Conservation (phyloP, 2,888 invertebrate genomes). For the Drosophila falleni region DNA sequence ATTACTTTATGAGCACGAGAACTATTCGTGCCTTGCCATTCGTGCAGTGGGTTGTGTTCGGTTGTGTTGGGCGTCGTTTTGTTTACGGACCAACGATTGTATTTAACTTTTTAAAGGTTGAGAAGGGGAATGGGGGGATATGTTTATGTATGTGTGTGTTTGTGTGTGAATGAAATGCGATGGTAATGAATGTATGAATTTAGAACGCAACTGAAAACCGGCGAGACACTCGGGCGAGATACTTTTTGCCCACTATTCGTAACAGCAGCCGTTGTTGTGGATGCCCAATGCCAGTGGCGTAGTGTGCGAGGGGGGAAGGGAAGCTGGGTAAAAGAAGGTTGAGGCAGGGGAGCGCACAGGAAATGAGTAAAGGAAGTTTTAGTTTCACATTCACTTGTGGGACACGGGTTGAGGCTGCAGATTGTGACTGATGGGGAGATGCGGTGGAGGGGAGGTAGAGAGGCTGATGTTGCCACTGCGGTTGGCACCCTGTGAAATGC, state of each 20-base stretch:
- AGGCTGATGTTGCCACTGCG: conserved; percentile 69
- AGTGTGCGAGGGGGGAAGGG: not conserved
- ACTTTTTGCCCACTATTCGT: conserved; percentile 73
- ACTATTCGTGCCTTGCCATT: conserved; percentile 5
- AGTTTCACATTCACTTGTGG: conserved; percentile 73
- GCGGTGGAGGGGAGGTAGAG: conserved; percentile 5
- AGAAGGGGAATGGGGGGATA: not conserved
- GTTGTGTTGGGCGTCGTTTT: conserved; percentile 52
- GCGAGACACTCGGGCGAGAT: conserved; percentile 78
- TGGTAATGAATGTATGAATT: conserved; percentile 83
- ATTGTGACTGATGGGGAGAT: conserved; percentile 3
- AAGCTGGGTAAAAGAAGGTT: not conserved
- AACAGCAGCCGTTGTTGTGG: conserved; percentile 23
- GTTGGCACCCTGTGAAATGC: conserved; percentile 57
- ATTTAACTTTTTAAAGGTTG: conserved; percentile 68
- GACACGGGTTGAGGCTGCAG: conserved; percentile 8
- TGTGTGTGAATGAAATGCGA: conserved; percentile 68
- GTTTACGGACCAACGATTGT: conserved; percentile 79
- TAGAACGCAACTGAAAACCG: conserved; percentile 80
- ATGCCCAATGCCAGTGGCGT: conserved; percentile 13
- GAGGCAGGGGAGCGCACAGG: conserved; percentile 52
- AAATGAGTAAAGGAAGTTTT: conserved; percentile 83
- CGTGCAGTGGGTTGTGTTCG: not conserved
- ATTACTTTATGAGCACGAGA: conserved; percentile 79
- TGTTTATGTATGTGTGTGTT: not conserved